These are phyloP conservation scores for Anolis sagrei DNA, from an alignment of 2,113 vertebrate genomes.

Conservation along the genomic window DNA sequence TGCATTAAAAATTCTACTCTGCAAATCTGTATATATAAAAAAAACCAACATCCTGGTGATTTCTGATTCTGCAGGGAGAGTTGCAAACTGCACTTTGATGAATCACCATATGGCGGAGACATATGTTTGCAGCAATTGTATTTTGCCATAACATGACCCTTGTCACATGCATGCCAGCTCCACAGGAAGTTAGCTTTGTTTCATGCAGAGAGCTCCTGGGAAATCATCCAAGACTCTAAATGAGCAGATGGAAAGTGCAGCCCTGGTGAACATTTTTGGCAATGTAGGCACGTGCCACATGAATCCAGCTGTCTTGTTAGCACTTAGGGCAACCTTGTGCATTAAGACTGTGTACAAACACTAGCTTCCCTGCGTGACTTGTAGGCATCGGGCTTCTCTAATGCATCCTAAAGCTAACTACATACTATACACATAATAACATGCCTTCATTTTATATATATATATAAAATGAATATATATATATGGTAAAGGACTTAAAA, in stretches of 20 bases:
- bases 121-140: conserved; percentile 6
- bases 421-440: not conserved
- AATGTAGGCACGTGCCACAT: not conserved
- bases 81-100: conserved; percentile 1
- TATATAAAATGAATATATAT: too few relatives aligned
- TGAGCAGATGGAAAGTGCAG: not conserved
- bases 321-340: not conserved
- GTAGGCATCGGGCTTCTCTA: not conserved
- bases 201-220: conserved; percentile 16
- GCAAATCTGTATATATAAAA: not conserved
- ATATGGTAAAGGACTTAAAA: not conserved
- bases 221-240: conserved; percentile 18
- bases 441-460: not conserved
- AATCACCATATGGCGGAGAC: not conserved
- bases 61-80: not conserved
- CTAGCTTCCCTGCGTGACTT: not conserved
- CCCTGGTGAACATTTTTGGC: not conserved
- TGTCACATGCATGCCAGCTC: not conserved
- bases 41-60: conserved; percentile 2
- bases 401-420: not conserved
- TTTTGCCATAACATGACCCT: not conserved
- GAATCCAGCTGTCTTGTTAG: not conserved
- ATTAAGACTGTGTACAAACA: conserved; percentile 4
- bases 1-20: not conserved
- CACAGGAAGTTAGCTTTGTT: conserved; percentile 16